A percentile compares a stretch with the other conserved stretches of the same genome.
Evolutionary conservation across 2,888 invertebrate species (phyloP).

Genomic region (Phortica okadai): DNA sequence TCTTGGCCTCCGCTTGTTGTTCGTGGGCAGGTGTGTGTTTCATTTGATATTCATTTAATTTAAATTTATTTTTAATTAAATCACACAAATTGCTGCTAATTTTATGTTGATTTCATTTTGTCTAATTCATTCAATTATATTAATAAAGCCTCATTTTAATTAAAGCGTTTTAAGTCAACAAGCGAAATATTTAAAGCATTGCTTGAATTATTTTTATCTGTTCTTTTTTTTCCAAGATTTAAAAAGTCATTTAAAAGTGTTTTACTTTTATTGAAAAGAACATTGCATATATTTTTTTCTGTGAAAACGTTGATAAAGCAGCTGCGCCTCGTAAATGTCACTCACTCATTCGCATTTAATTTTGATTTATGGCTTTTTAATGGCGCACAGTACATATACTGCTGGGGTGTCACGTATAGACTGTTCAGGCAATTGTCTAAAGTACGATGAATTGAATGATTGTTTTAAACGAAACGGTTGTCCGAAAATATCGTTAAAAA

Average conservation of each 20-base stretch:
- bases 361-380: conserved; percentile 24
- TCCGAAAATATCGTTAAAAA: background rate
- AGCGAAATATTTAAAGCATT: background rate
- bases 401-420: background rate
- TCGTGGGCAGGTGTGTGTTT: background rate
- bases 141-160: no score
- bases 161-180: background rate
- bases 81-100: conserved; percentile 17
- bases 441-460: conserved; percentile 13
- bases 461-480: background rate
- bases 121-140: no score
- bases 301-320: no score
- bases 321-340: no score
- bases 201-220: conserved; percentile 3
- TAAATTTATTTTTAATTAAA: conserved; percentile 18
- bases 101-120: conserved; percentile 2
- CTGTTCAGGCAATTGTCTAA: background rate
- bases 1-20: background rate
- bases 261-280: no score
- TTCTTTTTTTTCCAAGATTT: no score
- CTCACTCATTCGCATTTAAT: background rate
- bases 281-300: no score
- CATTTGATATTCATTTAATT: background rate
- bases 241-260: no score
- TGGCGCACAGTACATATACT: background rate